phyloP scores from a whole-genome alignment of 2,797 vertebrate genomes.

The Rhinatrema bivittatum region DNA sequence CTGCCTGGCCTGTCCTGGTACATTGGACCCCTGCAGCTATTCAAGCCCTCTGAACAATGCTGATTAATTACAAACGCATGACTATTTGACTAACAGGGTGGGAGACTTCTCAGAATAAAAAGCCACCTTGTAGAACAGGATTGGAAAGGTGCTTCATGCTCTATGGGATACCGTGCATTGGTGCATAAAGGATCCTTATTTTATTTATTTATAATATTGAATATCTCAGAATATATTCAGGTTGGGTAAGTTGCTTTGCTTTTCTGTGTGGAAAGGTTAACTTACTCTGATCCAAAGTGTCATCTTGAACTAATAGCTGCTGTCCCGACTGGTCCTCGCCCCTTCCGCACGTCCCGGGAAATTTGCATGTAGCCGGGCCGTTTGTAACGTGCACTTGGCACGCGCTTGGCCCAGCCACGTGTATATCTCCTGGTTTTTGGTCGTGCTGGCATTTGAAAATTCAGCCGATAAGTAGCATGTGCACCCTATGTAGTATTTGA shows the following conservation, averaged over 20 bases:
- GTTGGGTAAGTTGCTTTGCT: too few species aligned
- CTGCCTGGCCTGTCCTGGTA: too few species aligned
- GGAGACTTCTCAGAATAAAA: slow-evolving; percentile 15
- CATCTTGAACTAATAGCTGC: too few species aligned
- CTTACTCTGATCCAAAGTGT: neutral
- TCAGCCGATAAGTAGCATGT: too few species aligned
- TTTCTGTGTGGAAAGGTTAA: neutral
- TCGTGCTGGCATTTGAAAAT: too few species aligned
- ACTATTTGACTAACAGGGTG: slow-evolving; percentile 21
- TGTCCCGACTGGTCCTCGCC: too few species aligned
- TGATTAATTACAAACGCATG: slow-evolving; percentile 31
- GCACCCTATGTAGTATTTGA: too few species aligned
- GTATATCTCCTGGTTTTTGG: too few species aligned
- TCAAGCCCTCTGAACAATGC: slow-evolving; percentile 20
- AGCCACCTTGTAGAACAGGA: slow-evolving; percentile 3
- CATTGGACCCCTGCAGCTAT: slow-evolving; percentile 12
- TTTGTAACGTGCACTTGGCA: too few species aligned
- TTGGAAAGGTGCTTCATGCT: slow-evolving; percentile 21
- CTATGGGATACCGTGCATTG: slow-evolving; percentile 2
- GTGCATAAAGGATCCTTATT: slow-evolving; percentile 4
- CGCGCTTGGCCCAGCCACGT: too few species aligned
- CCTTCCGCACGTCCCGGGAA: too few species aligned
- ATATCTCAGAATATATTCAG: neutral
- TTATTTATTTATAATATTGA: slow-evolving; percentile 3
- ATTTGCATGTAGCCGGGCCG: too few species aligned